Evolutionary conservation across 2,113 vertebrate species (phyloP), one percentile per base, ranked within the genome.

Genomic region (Cyprinodon brontotheroides): DNA sequence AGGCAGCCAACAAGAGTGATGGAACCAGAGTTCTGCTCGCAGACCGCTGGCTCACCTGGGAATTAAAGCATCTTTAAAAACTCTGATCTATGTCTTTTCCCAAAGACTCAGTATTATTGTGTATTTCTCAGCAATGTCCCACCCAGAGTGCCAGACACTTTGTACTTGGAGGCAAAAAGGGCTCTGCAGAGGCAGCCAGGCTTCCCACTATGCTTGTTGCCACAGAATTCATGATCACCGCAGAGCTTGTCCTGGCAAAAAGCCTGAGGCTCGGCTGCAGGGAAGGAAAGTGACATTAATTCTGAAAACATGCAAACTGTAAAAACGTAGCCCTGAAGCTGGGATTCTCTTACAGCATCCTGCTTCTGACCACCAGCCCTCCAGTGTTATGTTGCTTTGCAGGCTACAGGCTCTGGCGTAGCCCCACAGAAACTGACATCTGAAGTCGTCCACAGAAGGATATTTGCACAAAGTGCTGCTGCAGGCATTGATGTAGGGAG

Each of bases 171-270:
- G 37, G 68, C 72, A 12, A 80, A 75, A 13, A 40, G 13, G 4
- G 70, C 70, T 64, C 70, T 65, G 15, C 72, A 75, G 22, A 61
- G 64, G 22, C 72, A 80, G 53, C 12, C 14, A 1, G 40, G 1
- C 17, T 13, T 11, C 13, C 53, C 43, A 0, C 1, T n/a, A 15
- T 37, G 2, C 22, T 57, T 57, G 0, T 11, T 1, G 0, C 72
- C 78, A 10, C 72, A 80, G 63, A 80, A 80, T 62, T 75, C 78
- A 4, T 80, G 62, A 69, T 59, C 13, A 0, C 40, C 61, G 70
- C 80, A 77, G 65, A 6, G 20, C 6, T 12, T 53, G 41, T 61
- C 22, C 47, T 17, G 47, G 48, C 79, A 81, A 41, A 45, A 45
- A 11, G 47, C 22, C 29, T 43, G 3, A n/a, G 65, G 1, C 10